These are phyloP conservation scores for Pygoscelis antarcticus DNA, from an alignment of 2,113 vertebrate genomes.

Conservation along the genomic window DNA sequence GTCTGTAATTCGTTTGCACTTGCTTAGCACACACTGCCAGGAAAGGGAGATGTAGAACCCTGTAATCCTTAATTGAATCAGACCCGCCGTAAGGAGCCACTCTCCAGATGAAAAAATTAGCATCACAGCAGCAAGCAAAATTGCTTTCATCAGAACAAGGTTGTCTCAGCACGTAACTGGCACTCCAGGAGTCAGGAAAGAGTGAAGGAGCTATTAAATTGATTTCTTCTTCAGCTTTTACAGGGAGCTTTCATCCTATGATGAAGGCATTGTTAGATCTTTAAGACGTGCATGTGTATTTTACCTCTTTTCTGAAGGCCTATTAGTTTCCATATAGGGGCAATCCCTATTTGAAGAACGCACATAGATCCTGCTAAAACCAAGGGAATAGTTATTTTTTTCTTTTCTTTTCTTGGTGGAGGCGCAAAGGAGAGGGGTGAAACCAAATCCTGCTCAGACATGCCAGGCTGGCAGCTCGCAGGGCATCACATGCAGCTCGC, in stretches of 20 bases:
- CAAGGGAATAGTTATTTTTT: not conserved
- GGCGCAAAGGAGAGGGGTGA: not conserved
- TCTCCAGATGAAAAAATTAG: slow-evolving; percentile 11
- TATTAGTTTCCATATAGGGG: not conserved
- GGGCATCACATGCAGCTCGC: fast-evolving
- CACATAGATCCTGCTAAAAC: not conserved
- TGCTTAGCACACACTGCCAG: not conserved
- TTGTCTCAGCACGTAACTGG: slow-evolving; percentile 5
- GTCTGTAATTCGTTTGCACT: not conserved
- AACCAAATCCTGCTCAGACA: not conserved
- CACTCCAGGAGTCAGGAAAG: not conserved
- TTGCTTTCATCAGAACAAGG: not conserved
- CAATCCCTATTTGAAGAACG: not conserved
- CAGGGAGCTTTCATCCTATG: not conserved
- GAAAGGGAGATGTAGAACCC: not conserved
- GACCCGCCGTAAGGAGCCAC: not conserved
- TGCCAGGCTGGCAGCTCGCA: not conserved
- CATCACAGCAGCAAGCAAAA: not conserved
- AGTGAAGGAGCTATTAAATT: not conserved
- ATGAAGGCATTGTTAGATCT: not conserved
- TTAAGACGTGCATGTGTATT: not conserved
- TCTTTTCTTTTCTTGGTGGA: not conserved
- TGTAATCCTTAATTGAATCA: slow-evolving; percentile 29
- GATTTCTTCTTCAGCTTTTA: slow-evolving; percentile 8
- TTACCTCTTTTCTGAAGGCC: not conserved